Conservation (phyloP, 2,113 vertebrate genomes). For the Phoxinus phoxinus region DNA sequence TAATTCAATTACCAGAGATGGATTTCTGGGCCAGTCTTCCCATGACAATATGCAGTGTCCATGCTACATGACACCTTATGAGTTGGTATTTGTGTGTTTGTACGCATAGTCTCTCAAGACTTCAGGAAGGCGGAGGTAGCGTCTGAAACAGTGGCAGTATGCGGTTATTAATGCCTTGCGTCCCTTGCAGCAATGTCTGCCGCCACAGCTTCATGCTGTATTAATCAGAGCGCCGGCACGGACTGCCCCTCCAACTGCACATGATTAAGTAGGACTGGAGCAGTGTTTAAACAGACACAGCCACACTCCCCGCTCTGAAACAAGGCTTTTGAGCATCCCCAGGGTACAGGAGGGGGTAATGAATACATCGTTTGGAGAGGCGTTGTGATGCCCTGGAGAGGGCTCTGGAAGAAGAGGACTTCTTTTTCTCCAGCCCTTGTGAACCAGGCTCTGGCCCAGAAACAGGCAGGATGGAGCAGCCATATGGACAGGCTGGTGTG, state of each 20-base stretch:
- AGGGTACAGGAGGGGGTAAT: slow-evolving; percentile 56
- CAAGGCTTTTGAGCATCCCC: slow-evolving; percentile 47
- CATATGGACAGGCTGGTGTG: slow-evolving; percentile 61
- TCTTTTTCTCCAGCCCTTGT: slow-evolving; percentile 33
- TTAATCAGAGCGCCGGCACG: slow-evolving; percentile 52
- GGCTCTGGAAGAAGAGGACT: slow-evolving; percentile 42
- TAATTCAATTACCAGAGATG: neutral
- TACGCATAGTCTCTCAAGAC: slow-evolving; percentile 26
- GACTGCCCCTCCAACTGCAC: slow-evolving; percentile 47
- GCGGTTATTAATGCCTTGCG: slow-evolving; percentile 53
- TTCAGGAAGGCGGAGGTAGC: slow-evolving; percentile 40
- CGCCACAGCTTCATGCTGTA: slow-evolving; percentile 45
- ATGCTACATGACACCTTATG: neutral
- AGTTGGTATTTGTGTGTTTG: slow-evolving; percentile 26
- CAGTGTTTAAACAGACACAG: slow-evolving; percentile 58
- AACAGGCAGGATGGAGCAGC: slow-evolving; percentile 52
- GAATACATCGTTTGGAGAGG: slow-evolving; percentile 54
- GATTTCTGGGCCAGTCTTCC: neutral
- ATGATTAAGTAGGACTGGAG: slow-evolving; percentile 56
- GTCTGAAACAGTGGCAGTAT: slow-evolving; percentile 43
- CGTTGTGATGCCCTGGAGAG: slow-evolving; percentile 50
- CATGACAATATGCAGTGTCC: neutral
- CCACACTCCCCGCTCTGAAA: slow-evolving; percentile 49
- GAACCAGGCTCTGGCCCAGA: slow-evolving; percentile 41
- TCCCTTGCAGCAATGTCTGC: slow-evolving; percentile 56